Base-by-base conservation (phyloP, 2,113 vertebrate genomes). In the Trinectes maculatus region DNA sequence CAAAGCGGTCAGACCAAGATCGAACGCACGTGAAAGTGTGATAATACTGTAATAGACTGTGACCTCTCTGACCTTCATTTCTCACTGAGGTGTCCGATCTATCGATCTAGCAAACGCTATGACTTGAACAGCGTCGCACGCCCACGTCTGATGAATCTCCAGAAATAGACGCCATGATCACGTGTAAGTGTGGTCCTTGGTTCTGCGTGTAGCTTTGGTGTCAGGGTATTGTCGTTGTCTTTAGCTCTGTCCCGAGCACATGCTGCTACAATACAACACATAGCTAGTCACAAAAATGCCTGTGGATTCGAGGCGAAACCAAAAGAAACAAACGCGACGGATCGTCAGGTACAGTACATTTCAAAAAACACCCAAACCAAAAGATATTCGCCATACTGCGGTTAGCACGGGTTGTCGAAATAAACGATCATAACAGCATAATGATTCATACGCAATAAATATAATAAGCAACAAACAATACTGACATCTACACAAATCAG, bases 201-300 rank as follows among this genome's bases (percentile, higher is more conserved):
- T 84, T 53, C 46, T 62, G 33, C 66, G 52, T 59, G 66, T 61
- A 66, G 71, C 83, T 88, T 91, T 87, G 87, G 87, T 79, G 85
- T 87, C 73, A 71, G 74, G 80, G 52, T 72, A 56, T 54, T 36
- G 66, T 61, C 85, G 79, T 77, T 71, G 65, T 85, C 71, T 79
- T 85, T 56, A 71, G 71, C 76, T 87, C 82, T 77, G 69, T 64
- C 73, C 57, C 49, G 82, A 86, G 81, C 86, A 80, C 87, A 88
- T 88, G 85, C 81, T 78, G 71, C 85, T 82, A 86, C 79, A 54
- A 84, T 79, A 86, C 76, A 86, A 89, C 80, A 81, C 74, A 60
- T 48, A 77, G 67, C 47, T 73, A 60, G 53, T 85, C 68, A 78
- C 24, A 9, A 63, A n/a, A 84, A 82, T 51, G 64, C 57, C 63